Percentiles rank a stretch among this genome's conserved stretches.
Evolutionary conservation across 2,113 vertebrate species (phyloP).

Genomic region (Mugil cephalus): DNA sequence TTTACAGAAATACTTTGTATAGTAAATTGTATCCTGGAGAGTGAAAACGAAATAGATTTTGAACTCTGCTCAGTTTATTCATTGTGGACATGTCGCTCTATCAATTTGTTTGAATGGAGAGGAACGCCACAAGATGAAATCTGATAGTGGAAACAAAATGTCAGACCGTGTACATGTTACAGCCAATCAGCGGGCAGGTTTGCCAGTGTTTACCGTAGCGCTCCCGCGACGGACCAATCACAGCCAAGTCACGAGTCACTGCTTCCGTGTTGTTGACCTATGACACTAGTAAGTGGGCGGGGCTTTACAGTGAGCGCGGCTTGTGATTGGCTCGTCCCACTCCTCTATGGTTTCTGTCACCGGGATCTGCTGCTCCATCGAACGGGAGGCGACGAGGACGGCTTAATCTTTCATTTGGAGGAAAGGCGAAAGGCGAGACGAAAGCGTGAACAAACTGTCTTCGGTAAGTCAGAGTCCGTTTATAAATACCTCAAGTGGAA

Average conservation of each 20-base stretch:
- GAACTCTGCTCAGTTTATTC: too few species aligned
- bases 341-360: background rate
- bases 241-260: background rate
- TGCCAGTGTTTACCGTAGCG: conserved; percentile 48
- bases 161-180: conserved; percentile 59
- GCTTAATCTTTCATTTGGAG: conserved; percentile 58
- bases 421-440: conserved; percentile 58
- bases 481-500: fast-evolving
- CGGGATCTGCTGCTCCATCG: conserved; percentile 46
- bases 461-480: conserved; percentile 59
- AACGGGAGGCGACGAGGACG: conserved; percentile 75
- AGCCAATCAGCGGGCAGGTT: conserved; percentile 64
- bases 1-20: background rate
- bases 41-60: background rate
- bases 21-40: background rate
- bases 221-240: conserved; percentile 61
- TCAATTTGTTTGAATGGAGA: conserved; percentile 29
- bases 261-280: conserved; percentile 70
- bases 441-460: conserved; percentile 9
- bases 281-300: conserved; percentile 48
- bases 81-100: background rate
- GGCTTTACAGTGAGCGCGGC: fast-evolving
- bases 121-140: conserved; percentile 74
- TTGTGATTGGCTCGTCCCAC: conserved; percentile 63
- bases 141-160: conserved; percentile 82